Evolutionary conservation across 2,113 vertebrate genomes (phyloP), one percentile per base, ranked within the genome.

Genomic region (Ceratotherium simum): DNA sequence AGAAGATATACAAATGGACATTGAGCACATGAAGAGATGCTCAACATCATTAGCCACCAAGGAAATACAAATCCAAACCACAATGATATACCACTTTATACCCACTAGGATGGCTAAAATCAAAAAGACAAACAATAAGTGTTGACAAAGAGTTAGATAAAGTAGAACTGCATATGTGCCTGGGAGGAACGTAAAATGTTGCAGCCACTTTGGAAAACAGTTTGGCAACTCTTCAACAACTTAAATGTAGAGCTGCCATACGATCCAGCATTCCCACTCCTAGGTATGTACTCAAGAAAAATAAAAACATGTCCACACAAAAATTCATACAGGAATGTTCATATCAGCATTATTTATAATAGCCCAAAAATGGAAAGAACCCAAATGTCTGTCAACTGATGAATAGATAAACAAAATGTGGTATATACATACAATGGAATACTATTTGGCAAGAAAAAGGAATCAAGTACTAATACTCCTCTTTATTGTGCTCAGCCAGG

Each of bases 1-100:
- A 89, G 14, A 75, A 65, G 20, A 85, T 42, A 78, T 46, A 70
- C 33, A 84, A 92, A 79, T 58, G 23, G 23, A 20, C 31, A 65
- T 72, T 72, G 89, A 92, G 54, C n/a, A 46, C 17, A 83, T 36
- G 51, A 90, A 31, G 31, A 72, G 17, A 84, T 62, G 51, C 21
- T 64, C 51, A 91, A 51, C 14, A 88, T 79, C 29, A 89, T 46
- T 46, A 84, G 64, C 42, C 16, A 81, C 48, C 31, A 85, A 60
- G 58, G 27, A 92, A 96, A 75, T 67, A 25, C 42, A 80, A 84
- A 95, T 89, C 39, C 84, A 92, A 95, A 80, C 20, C 39, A 92
- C 46, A 90, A 31, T 46, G 21, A 51, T 16, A 60, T 78, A 64
- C 31, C 12, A 79, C 13, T 84, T 73, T 79, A 67, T 31, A 73